phyloP scores from a whole-genome alignment of 2,113 vertebrate genomes.

The Aythya baeri region DNA sequence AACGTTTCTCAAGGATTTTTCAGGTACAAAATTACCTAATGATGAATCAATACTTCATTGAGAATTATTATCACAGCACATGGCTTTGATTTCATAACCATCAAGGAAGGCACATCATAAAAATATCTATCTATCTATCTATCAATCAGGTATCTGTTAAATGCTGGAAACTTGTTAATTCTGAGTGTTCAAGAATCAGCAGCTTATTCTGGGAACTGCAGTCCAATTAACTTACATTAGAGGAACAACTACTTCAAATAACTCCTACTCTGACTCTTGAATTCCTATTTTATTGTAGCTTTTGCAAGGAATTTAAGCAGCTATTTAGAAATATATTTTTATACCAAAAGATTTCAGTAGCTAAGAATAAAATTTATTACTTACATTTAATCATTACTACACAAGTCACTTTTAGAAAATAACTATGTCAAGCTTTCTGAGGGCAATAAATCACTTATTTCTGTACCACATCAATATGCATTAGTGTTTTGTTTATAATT shows the following conservation, averaged over 20 bases:
- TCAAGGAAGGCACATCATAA: background rate
- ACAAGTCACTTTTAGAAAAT: background rate
- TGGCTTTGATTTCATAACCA: background rate
- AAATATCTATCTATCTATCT: no score
- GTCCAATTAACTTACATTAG: background rate
- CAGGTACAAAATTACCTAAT: background rate
- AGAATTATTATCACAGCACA: background rate
- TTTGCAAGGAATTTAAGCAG: background rate
- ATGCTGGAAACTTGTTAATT: background rate
- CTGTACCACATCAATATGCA: background rate
- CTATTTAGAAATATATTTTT: background rate
- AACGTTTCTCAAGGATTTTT: background rate
- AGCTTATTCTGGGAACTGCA: background rate
- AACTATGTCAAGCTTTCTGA: background rate
- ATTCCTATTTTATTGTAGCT: background rate
- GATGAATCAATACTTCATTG: background rate
- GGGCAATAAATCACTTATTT: background rate
- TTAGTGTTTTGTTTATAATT: background rate
- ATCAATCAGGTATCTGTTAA: background rate
- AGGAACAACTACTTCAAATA: background rate
- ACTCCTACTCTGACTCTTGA: background rate
- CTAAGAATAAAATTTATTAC: background rate
- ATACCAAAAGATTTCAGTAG: background rate
- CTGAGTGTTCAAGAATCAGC: background rate
- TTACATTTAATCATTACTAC: background rate